Conservation (phyloP, 2,113 vertebrate species). For the Dicaeum eximium region DNA sequence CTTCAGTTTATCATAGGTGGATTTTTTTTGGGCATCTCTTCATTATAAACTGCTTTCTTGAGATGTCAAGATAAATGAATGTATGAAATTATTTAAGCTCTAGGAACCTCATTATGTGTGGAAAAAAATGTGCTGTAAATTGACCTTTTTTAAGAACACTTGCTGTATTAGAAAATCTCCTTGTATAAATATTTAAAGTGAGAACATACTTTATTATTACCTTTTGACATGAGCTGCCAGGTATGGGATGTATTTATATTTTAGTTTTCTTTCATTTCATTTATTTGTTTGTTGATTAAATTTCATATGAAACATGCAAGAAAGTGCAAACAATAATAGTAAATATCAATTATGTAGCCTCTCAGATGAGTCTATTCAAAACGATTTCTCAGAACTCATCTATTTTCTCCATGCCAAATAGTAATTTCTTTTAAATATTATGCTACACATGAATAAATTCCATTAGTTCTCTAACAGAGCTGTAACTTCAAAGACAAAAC, state of each 20-base stretch:
- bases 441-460: slow-evolving; percentile 11
- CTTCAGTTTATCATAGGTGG: background rate
- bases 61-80: slow-evolving; percentile 23
- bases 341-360: slow-evolving; percentile 10
- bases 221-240: background rate
- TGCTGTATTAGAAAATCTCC: background rate
- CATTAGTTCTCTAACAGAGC: background rate
- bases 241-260: background rate
- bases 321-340: background rate
- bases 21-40: slow-evolving; percentile 1
- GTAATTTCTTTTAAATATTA: slow-evolving; percentile 13
- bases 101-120: background rate
- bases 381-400: background rate
- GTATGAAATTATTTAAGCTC: background rate
- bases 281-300: background rate
- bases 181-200: slow-evolving; percentile 41
- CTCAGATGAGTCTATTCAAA: background rate
- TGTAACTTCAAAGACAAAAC: background rate
- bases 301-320: slow-evolving; percentile 10
- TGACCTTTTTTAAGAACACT: background rate
- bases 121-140: background rate
- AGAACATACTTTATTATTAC: background rate
- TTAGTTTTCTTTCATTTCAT: background rate
- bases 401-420: background rate
- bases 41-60: background rate